These are phyloP conservation scores for Meleagris gallopavo DNA, from an alignment of 2,113 vertebrate species.

Conservation along the genomic window DNA sequence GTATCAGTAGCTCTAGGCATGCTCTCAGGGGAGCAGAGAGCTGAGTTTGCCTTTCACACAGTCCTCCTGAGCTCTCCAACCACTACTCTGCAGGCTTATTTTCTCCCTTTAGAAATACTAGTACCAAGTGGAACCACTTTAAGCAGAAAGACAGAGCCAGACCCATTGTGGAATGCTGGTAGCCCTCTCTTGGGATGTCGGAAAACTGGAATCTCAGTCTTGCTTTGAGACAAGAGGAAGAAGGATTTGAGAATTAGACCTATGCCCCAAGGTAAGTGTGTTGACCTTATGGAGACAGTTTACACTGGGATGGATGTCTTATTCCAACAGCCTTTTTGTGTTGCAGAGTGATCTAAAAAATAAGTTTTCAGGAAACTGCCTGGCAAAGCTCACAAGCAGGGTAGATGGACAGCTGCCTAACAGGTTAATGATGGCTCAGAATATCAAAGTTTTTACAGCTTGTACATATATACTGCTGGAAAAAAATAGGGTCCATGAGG, in stretches of 20 bases:
- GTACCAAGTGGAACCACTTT: background rate
- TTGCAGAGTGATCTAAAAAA: background rate
- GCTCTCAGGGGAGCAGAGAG: background rate
- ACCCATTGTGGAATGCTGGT: background rate
- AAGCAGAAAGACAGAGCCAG: background rate
- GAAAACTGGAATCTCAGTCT: background rate
- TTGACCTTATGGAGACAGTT: background rate
- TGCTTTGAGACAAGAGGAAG: background rate
- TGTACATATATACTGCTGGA: background rate
- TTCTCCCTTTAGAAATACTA: conserved; percentile 5
- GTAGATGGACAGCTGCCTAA: background rate
- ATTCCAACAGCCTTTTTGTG: background rate
- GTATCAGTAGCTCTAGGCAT: background rate
- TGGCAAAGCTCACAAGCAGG: background rate
- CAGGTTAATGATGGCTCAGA: background rate
- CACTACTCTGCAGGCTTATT: background rate
- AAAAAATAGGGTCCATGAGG: background rate
- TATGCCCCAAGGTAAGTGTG: conserved; percentile 44
- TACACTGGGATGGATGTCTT: background rate
- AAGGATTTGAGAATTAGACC: background rate
- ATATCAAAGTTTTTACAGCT: background rate
- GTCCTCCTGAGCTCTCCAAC: background rate
- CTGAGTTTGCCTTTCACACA: background rate
- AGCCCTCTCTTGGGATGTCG: background rate
- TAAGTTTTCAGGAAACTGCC: background rate